phyloP scores from a whole-genome alignment of 2,888 invertebrate genomes.

The Epinotia nisella region DNA sequence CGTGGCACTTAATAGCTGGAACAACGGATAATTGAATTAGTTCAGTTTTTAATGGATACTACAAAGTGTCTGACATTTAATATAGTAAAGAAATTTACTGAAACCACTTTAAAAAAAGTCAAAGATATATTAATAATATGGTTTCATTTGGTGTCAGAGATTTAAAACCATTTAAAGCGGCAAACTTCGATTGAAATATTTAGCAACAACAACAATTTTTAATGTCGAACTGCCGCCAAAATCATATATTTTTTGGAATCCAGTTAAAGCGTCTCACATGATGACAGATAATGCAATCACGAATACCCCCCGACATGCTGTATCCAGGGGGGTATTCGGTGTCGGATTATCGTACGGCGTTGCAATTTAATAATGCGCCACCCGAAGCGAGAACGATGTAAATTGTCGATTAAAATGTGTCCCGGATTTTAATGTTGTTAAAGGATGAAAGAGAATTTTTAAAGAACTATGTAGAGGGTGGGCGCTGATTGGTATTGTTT shows the following conservation, averaged over 20 bases:
- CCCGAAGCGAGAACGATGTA: conserved; percentile 47
- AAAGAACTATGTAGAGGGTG: conserved; percentile 4
- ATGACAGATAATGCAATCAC: conserved; percentile 40
- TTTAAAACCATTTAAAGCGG: too few relatives aligned
- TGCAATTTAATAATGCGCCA: conserved; percentile 59
- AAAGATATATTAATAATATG: too few relatives aligned
- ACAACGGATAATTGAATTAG: too few relatives aligned
- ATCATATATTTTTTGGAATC: conserved; percentile 19
- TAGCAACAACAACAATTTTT: background rate
- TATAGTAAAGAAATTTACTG: too few relatives aligned
- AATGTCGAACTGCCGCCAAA: background rate
- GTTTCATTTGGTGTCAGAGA: too few relatives aligned
- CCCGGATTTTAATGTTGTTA: conserved; percentile 19
- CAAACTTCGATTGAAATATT: too few relatives aligned
- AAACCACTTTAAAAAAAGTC: too few relatives aligned
- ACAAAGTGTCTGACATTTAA: too few relatives aligned
- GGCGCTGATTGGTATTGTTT: conserved; percentile 4
- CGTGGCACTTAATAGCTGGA: too few relatives aligned
- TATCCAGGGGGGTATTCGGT: conserved; percentile 15
- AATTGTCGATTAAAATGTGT: conserved; percentile 33
- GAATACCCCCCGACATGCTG: conserved; percentile 17
- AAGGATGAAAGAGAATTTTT: conserved; percentile 24
- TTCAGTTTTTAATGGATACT: too few relatives aligned
- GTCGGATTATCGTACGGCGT: conserved; percentile 39
- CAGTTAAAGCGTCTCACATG: conserved; percentile 25